Evolutionary conservation across 2,797 vertebrate species (phyloP).

Genomic region (Chiloscyllium punctatum): DNA sequence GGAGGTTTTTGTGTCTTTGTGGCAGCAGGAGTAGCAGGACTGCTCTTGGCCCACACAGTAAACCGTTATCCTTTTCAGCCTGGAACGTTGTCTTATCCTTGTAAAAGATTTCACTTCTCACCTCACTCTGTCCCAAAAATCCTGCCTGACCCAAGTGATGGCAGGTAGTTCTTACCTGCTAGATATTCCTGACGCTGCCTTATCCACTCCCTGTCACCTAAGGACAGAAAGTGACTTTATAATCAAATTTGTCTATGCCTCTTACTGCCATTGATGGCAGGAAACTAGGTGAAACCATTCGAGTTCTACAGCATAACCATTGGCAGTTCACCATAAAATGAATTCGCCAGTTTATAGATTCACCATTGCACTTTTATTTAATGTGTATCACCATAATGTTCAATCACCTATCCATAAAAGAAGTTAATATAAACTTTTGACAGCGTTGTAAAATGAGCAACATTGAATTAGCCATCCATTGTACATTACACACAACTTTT

Average conservation of each 20-base stretch:
- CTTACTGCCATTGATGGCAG: not conserved
- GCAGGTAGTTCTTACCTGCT: not conserved
- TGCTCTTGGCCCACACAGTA: not conserved
- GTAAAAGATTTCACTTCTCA: not conserved
- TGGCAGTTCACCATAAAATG: not conserved
- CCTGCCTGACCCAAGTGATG: not conserved
- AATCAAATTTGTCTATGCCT: not conserved
- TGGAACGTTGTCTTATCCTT: not conserved
- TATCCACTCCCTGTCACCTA: not conserved
- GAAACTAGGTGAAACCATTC: not conserved
- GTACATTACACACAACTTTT: no score
- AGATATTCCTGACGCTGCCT: not conserved
- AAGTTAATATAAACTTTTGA: no score
- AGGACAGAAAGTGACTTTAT: not conserved
- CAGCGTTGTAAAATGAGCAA: no score
- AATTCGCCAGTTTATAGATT: not conserved
- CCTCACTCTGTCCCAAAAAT: not conserved
- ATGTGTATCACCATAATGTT: no score
- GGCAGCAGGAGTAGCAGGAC: not conserved
- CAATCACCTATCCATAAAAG: no score
- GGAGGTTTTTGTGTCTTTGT: not conserved
- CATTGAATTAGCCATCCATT: no score
- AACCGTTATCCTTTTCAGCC: not conserved
- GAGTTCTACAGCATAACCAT: not conserved
- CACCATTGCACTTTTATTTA: not conserved